Evolutionary conservation across 2,888 invertebrate species (phyloP), one percentile per base, ranked within the genome.

Genomic region (Scaptomyza caliginosa): DNA sequence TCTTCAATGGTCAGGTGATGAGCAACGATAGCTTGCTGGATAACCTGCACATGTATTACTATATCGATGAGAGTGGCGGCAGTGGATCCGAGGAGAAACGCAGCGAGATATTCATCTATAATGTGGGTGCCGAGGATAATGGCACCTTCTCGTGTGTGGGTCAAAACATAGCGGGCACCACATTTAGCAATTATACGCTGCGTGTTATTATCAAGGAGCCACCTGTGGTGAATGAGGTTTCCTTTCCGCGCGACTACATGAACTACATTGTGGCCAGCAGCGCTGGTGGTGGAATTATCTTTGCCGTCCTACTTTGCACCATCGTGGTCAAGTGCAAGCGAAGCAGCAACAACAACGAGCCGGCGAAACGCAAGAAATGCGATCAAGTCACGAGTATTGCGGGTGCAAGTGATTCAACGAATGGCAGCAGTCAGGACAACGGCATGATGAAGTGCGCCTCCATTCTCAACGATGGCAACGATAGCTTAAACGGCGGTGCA

Each of bases 141-240:
- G 97, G 97, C 4, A 96, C 95, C 7, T 97, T 96, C 89, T 94
- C 95, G 3, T 98, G 97, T 90, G 93, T 95, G 11, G 97, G 97
- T 0, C 96, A 96, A 88, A 97, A 97, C 90, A 93, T 95, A 13
- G 97, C 97, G 0, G 97, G 97, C 11, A 93, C 93, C 59, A 93
- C 95, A 0, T 94, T 94, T 74, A 95, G 95, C 60, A 97, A 97
- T 90, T 96, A 96, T 80, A 96, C 97, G 1, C 93, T 97, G 73
- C 93, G 94, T 69, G 94, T 96, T 45, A 93, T 96, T 70, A 93
- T 95, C 54, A 95, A 95, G 89, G 95, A 95, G 86, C 95, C 95
- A 66, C 95, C 94, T 11, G 93, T 94, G 21, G 94, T 94, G 7
- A 94, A 94, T 59, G 93, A 94, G 73, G 93, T 94, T 30, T 93